Base-by-base conservation (phyloP, 2,888 invertebrate species). In the Ectropis crepuscularia region DNA sequence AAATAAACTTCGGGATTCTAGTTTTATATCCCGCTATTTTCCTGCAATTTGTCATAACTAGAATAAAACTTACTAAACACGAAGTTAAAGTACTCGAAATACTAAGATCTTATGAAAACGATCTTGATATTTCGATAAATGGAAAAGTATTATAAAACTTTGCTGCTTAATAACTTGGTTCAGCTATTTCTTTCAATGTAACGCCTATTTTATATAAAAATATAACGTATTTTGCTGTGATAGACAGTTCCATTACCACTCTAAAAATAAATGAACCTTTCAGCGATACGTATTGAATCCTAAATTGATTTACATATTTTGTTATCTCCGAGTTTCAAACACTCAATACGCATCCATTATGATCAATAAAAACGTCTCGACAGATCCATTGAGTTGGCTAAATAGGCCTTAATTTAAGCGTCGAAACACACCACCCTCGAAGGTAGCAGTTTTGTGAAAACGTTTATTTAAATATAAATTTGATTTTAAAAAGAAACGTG, bases 231-330 rank as follows among this genome's bases (percentile, higher is more conserved):
- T n/a, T 53, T 28, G 5, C 50, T 51, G 50, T 60, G 55, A 60
- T 55, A 51, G 60, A 60, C 64, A 64, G 60, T 36, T 28, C 54
- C 64, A 60, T 60, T 60, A 57, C 47, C 49, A 51, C 54, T 55
- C 47, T 39, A 64, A 64, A 64, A 58, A 57, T 55, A 57, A 64
- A 60, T 51, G 47, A 57, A 54, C 49, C 47, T 48, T 54, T 54
- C 47, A 59, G 58, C 51, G 49, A 59, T 62, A 48, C 38, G 54
- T 51, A 63, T 64, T 65, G 63, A 62, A 69, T 62, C 54, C 53
- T 58, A 69, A 65, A 64, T 51, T 39, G 53, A 63, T 71, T 64
- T 69, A 63, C 67, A 71, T 68, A 63, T 47, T 63, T 67, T 61
- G 62, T 63, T 71, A 67, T 63, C 54, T 58, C 50, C 12, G 41